phyloP scores from a whole-genome alignment of 53 echinoderm and acorn worm species.

The Patiria pectinifera region DNA sequence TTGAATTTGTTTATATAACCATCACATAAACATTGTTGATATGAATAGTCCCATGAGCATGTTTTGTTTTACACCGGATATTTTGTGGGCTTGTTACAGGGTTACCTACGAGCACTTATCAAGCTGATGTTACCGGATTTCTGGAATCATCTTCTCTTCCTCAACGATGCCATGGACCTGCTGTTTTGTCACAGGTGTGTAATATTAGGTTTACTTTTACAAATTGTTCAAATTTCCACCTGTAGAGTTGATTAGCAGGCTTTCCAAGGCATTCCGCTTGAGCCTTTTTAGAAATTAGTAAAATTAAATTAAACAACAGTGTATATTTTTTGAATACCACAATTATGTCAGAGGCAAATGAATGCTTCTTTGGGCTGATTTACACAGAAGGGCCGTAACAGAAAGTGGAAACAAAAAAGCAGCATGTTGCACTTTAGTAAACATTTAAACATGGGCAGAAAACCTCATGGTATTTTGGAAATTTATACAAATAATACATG shows the following conservation, averaged over 20 bases:
- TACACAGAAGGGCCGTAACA: too few species aligned
- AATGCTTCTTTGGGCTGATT: neutral
- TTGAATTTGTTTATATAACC: too few species aligned
- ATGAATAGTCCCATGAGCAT: too few species aligned
- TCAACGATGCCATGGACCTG: slow-evolving; percentile 95
- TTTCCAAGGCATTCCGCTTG: too few species aligned
- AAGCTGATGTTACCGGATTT: slow-evolving; percentile 91
- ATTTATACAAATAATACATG: too few species aligned
- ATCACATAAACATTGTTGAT: too few species aligned
- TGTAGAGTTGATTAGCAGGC: too few species aligned
- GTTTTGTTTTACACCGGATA: neutral
- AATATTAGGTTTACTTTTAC: neutral
- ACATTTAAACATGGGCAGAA: too few species aligned
- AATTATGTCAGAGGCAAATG: neutral
- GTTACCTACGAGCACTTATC: slow-evolving; percentile 80
- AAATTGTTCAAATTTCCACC: neutral
- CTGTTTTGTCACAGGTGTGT: slow-evolving; percentile 96
- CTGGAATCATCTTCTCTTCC: slow-evolving; percentile 86
- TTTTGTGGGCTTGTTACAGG: slow-evolving; percentile 43
- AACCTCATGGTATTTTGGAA: too few species aligned
- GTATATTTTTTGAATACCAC: neutral
- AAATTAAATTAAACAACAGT: neutral
- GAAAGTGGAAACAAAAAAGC: too few species aligned
- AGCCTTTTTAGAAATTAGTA: too few species aligned
- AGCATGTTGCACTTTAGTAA: too few species aligned